Conservation (phyloP, 2,888 invertebrate species). For the Spisula subtruncata region DNA sequence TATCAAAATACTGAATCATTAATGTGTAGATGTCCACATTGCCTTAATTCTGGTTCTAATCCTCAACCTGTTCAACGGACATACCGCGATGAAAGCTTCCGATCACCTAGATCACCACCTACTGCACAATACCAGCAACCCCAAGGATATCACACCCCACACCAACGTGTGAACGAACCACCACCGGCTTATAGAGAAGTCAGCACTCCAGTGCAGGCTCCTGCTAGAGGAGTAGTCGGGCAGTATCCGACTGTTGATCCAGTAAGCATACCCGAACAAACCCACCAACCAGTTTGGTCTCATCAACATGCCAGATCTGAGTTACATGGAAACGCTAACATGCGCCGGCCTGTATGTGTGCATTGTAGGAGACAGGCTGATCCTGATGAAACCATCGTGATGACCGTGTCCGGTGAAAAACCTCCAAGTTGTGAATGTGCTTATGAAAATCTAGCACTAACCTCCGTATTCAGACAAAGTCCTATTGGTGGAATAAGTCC, state of each 20-base stretch:
- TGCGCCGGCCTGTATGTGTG: neutral
- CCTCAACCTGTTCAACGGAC: neutral
- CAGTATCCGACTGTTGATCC: neutral
- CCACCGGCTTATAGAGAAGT: neutral
- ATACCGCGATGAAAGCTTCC: neutral
- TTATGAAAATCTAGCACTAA: neutral
- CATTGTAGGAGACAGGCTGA: neutral
- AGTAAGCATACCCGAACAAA: neutral
- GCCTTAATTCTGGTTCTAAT: neutral
- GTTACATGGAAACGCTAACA: neutral
- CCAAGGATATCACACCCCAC: neutral
- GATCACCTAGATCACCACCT: too few relatives aligned
- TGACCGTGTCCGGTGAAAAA: neutral
- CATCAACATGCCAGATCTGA: neutral
- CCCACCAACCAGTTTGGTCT: neutral
- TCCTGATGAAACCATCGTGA: neutral
- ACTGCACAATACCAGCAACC: neutral
- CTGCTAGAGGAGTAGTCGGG: neutral
- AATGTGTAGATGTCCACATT: slow-evolving; percentile 34
- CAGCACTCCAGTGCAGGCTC: neutral
- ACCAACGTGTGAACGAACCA: neutral
- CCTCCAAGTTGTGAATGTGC: neutral
- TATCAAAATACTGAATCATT: slow-evolving; percentile 37
- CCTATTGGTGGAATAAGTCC: neutral
- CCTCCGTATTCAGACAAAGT: neutral